These are phyloP conservation scores for Pasiphila rectangulata DNA, from an alignment of 2,888 invertebrate genomes.

Conservation along the genomic window DNA sequence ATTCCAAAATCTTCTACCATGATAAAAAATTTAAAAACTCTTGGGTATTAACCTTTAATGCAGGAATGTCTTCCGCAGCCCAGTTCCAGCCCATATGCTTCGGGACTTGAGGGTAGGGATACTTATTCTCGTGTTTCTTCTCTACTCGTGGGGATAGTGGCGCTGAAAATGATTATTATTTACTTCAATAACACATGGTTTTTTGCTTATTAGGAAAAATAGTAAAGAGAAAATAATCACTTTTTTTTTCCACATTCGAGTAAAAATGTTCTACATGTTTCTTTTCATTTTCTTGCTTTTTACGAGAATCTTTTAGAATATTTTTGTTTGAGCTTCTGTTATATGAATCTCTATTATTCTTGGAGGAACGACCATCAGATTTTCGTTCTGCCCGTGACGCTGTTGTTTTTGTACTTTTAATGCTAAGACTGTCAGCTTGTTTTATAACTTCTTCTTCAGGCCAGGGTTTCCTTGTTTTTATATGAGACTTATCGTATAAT, in stretches of 20 bases:
- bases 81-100: conserved; percentile 75
- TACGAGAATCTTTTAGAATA: neutral
- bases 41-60: conserved; percentile 51
- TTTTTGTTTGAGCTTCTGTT: no score
- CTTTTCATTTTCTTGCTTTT: conserved; percentile 26
- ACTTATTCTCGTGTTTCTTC: conserved; percentile 47
- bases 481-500: conserved; percentile 59
- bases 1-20: neutral
- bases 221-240: conserved; percentile 44
- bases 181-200: no score
- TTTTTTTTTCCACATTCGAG: conserved; percentile 43
- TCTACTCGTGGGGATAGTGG: conserved; percentile 35
- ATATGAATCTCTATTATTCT: neutral
- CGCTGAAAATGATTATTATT: no score
- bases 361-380: neutral
- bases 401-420: conserved; percentile 45
- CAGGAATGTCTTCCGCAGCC: conserved; percentile 69
- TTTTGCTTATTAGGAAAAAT: no score
- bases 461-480: conserved; percentile 59
- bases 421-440: conserved; percentile 38
- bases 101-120: conserved; percentile 64
- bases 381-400: conserved; percentile 11
- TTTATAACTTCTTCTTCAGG: conserved; percentile 48
- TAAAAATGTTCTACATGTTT: conserved; percentile 48
- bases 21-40: neutral